Conservation (phyloP, 1,140 invertebrate species). For the Zaprionus kolodkinae region DNA sequence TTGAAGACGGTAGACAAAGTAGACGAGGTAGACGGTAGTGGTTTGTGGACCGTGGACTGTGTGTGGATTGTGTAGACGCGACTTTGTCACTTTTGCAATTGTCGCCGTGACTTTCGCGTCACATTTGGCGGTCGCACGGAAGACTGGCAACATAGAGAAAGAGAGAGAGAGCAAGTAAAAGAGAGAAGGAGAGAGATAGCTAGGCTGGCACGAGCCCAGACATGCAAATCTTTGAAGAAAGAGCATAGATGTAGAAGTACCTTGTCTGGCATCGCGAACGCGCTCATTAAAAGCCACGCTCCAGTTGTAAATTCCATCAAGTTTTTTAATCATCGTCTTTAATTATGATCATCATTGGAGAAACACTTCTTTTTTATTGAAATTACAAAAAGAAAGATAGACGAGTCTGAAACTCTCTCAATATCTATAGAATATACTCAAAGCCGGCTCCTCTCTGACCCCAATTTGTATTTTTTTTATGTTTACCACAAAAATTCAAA, state of each 20-base stretch:
- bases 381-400: slow-evolving; percentile 15
- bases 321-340: slow-evolving; percentile 32
- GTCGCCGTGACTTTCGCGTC: slow-evolving; percentile 74
- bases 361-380: slow-evolving; percentile 41
- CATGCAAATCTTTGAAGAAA: slow-evolving; percentile 40
- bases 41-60: slow-evolving; percentile 32
- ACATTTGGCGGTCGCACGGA: slow-evolving; percentile 57
- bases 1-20: slow-evolving; percentile 20
- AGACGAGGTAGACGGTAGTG: slow-evolving; percentile 3
- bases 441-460: slow-evolving; percentile 20
- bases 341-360: slow-evolving; percentile 40
- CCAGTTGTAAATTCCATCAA: slow-evolving; percentile 61
- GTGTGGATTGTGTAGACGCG: slow-evolving; percentile 2
- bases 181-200: slow-evolving; percentile 12
- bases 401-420: background rate
- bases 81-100: slow-evolving; percentile 44
- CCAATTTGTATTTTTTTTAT: slow-evolving; percentile 35
- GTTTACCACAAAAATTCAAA: background rate
- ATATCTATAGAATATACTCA: background rate
- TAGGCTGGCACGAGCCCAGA: slow-evolving; percentile 34
- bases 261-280: background rate
- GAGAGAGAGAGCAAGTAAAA: slow-evolving; percentile 7
- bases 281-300: slow-evolving; percentile 69
- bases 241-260: background rate
- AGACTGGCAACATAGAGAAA: background rate